These are phyloP conservation scores for Helleia helle DNA, from an alignment of 2,888 invertebrate genomes.

Conservation along the genomic window DNA sequence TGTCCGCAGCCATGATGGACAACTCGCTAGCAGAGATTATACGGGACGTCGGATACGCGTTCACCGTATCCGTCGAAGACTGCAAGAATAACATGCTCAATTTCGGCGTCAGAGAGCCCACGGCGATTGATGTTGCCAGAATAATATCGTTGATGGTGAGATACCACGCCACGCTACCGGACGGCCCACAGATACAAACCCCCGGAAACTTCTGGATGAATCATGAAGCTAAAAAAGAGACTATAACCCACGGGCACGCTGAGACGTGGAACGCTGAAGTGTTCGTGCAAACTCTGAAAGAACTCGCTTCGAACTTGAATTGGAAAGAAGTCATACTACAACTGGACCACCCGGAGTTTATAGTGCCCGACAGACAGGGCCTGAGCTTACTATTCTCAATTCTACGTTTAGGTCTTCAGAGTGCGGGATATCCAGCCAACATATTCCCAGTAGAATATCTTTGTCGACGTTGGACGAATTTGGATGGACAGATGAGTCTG, in stretches of 20 bases:
- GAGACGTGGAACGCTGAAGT: conserved; percentile 94
- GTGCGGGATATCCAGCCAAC: conserved; percentile 79
- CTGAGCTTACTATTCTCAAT: conserved; percentile 88
- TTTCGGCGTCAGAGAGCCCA: conserved; percentile 86
- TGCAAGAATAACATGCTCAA: conserved; percentile 89
- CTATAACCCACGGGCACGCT: conserved; percentile 49
- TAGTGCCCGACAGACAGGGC: conserved; percentile 89
- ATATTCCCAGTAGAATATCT: conserved; percentile 91
- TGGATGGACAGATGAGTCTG: conserved; percentile 93
- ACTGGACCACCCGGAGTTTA: conserved; percentile 92
- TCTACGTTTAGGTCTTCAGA: conserved; percentile 85
- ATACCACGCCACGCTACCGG: conserved; percentile 78
- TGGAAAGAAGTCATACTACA: conserved; percentile 96
- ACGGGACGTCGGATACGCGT: conserved; percentile 92
- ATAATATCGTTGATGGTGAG: conserved; percentile 91
- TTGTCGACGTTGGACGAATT: conserved; percentile 93
- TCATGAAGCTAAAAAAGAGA: conserved; percentile 71
- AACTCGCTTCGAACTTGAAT: conserved; percentile 87
- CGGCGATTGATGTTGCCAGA: conserved; percentile 87
- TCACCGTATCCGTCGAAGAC: conserved; percentile 89
- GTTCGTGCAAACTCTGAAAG: conserved; percentile 93
- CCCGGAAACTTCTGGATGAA: conserved; percentile 79
- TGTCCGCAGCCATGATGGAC: conserved; percentile 78
- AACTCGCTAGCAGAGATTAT: conserved; percentile 90
- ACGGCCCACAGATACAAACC: conserved; percentile 80